Conservation (phyloP, 2,797 vertebrate species). For the Prunella strophiata region DNA sequence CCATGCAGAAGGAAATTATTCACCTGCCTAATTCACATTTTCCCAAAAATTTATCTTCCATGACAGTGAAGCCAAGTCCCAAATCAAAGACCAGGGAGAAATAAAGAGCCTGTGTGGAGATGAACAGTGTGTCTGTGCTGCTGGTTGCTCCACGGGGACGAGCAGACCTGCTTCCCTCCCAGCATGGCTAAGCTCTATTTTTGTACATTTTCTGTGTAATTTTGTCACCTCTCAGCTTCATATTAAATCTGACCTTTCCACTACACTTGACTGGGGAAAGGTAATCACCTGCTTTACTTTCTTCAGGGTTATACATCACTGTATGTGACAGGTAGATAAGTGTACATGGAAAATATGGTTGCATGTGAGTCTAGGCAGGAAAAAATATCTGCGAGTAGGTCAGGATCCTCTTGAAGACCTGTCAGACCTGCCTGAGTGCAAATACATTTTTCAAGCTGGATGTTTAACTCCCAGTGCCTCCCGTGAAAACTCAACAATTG, state of each 20-base stretch:
- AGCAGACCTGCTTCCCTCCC: neutral
- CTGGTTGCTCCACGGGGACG: neutral
- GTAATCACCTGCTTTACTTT: constrained; percentile 16
- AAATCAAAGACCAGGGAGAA: neutral
- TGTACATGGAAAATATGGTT: neutral
- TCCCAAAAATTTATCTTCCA: neutral
- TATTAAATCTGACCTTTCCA: constrained; percentile 54
- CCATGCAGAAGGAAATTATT: neutral
- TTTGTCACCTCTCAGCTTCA: neutral
- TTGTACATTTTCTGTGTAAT: constrained; percentile 11
- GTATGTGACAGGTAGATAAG: neutral
- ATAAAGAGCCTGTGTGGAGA: neutral
- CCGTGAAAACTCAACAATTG: neutral
- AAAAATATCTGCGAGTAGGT: neutral
- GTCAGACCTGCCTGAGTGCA: constrained; percentile 7
- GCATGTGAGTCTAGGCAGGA: neutral
- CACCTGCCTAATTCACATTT: neutral
- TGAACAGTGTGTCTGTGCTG: neutral
- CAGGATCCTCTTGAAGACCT: neutral
- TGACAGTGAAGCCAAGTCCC: neutral
- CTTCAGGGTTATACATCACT: neutral
- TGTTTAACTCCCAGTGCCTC: constrained; percentile 13
- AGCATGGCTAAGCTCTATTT: neutral
- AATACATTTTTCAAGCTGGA: neutral
- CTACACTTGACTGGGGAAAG: neutral